These are phyloP conservation scores for Kryptolebias marmoratus DNA, from an alignment of 2,113 vertebrate genomes.

Conservation along the genomic window DNA sequence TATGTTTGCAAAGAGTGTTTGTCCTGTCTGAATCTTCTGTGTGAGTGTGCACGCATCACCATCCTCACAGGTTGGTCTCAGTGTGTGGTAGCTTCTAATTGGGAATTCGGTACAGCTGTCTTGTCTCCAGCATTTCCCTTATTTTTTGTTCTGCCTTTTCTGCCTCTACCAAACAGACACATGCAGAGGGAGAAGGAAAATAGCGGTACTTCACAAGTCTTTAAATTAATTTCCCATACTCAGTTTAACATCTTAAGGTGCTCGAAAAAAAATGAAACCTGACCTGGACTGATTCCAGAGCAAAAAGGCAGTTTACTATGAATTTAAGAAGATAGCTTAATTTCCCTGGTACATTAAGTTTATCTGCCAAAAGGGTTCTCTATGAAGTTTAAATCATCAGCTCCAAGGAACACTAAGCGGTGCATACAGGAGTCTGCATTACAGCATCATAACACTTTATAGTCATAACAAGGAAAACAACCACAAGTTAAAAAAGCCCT, in stretches of 20 bases:
- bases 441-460: not conserved
- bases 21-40: slow-evolving; percentile 3
- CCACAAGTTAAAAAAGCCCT: not conserved
- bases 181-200: slow-evolving; percentile 41
- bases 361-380: slow-evolving; percentile 35
- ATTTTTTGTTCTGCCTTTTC: slow-evolving; percentile 7
- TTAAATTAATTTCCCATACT: slow-evolving; percentile 37
- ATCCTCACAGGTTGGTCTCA: slow-evolving; percentile 50
- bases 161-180: slow-evolving; percentile 46
- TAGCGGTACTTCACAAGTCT: slow-evolving; percentile 40
- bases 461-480: slow-evolving; percentile 9
- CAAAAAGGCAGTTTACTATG: slow-evolving; percentile 44
- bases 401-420: slow-evolving; percentile 17
- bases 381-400: slow-evolving; percentile 31
- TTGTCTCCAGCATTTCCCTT: slow-evolving; percentile 49
- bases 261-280: slow-evolving; percentile 35
- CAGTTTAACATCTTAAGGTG: slow-evolving; percentile 43
- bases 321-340: slow-evolving; percentile 39
- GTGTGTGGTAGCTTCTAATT: slow-evolving; percentile 67
- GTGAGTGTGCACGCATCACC: slow-evolving; percentile 4
- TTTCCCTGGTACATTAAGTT: slow-evolving; percentile 33
- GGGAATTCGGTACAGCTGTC: slow-evolving; percentile 68
- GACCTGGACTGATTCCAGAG: slow-evolving; percentile 33
- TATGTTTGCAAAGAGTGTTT: not conserved
- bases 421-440: not conserved